Base-by-base conservation (phyloP, 2,113 vertebrate genomes). In the Cyanocitta stelleri region DNA sequence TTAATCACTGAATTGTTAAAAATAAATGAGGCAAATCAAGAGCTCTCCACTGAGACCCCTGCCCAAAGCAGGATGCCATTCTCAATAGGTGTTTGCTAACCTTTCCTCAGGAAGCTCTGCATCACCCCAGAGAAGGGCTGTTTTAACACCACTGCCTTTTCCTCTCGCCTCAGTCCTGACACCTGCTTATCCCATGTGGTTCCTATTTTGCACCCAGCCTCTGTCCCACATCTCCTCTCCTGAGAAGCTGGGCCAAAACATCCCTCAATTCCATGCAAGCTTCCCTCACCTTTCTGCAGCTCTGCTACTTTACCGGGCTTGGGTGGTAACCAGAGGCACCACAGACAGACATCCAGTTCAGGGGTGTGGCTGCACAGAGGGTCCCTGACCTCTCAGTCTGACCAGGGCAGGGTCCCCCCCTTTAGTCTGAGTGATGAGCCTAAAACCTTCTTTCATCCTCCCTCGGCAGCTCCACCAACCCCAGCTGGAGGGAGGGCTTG, bases 221-320 rank as follows among this genome's bases (percentile, higher is more conserved):
- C 30, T 6, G 10, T 8, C 10, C 33, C 59, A 14, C n/a, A 24
- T 3, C 43, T 80, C 30, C 41, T 48, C 71, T 73, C 35, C 58
- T 7, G 29, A 61, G 49, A 37, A 84, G 35, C 32, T 43, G 59
- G 22, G 46, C 15, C 22, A 51, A 69, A 48, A 26, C 33, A 21
- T 24, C 58, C 43, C 43, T 27, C 37, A 58, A 7, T 18, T 46
- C 68, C 41, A 5, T 2, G 6, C 5, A 6, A 43, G 30, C 26
- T 46, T 44, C 48, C 16, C 33, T 33, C 9, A 1, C 1, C 0
- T n/a, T 55, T 9, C 77, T 66, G 59, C 37, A 81, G 52, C 22
- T 22, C 41, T 0, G 3, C 27, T 56, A 27, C 2, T 48, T 26
- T 9, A 0, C 7, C 0, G 4, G 17, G 37, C 37, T 72, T 23